Evolutionary conservation across 2,797 vertebrate species (phyloP).

Genomic region (Clarias pachynema): DNA sequence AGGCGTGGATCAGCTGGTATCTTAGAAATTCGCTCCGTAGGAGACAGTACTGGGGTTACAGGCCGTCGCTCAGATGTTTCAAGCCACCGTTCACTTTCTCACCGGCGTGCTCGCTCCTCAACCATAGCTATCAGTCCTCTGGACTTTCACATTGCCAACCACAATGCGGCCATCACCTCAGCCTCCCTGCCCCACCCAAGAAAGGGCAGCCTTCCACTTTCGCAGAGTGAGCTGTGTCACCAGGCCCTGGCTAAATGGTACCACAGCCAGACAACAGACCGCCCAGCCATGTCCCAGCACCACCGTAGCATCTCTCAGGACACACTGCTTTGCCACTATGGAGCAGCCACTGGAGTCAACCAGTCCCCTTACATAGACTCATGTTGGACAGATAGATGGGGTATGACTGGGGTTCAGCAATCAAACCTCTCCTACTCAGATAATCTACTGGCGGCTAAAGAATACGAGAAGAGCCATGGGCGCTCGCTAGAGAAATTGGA

Average conservation of each 20-base stretch:
- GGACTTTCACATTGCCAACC: constrained; percentile 78
- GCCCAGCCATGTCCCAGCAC: constrained; percentile 75
- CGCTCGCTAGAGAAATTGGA: constrained; percentile 84
- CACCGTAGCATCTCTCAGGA: constrained; percentile 87
- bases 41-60: constrained; percentile 46
- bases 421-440: constrained; percentile 78
- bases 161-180: constrained; percentile 77
- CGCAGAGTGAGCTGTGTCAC: constrained; percentile 79
- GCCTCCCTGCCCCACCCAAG: constrained; percentile 65
- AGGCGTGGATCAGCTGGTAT: constrained; percentile 57
- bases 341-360: constrained; percentile 62
- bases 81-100: constrained; percentile 26
- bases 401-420: constrained; percentile 38
- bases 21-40: constrained; percentile 64
- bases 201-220: constrained; percentile 58
- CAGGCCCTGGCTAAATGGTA: constrained; percentile 90
- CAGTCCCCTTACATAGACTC: constrained; percentile 56
- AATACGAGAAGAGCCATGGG: constrained; percentile 75
- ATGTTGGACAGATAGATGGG: constrained; percentile 62
- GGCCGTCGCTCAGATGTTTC: constrained; percentile 60
- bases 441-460: constrained; percentile 76
- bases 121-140: constrained; percentile 63
- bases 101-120: constrained; percentile 61
- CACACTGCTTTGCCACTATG: constrained; percentile 77
- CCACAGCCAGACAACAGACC: constrained; percentile 78